A percentile compares a stretch with the other conserved stretches of the same genome.
Conservation (phyloP, 2,797 vertebrate genomes). For the Macroramphosus scolopax region DNA sequence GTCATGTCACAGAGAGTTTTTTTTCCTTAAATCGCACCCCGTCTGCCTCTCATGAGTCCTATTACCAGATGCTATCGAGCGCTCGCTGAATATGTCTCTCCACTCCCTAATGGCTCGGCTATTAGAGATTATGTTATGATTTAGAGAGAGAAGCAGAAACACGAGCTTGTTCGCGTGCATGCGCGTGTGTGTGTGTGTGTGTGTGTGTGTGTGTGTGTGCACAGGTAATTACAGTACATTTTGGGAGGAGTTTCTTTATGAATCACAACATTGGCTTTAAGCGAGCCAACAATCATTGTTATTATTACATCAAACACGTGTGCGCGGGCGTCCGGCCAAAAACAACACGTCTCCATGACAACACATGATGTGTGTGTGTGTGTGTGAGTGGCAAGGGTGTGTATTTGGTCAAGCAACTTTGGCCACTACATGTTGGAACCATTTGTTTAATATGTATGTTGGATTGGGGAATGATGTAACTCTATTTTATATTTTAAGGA, state of each 20-base stretch:
- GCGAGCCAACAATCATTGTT: constrained; percentile 29
- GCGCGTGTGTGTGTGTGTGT: constrained; percentile 15
- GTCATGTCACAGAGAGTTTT: constrained; percentile 46
- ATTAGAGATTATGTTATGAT: constrained; percentile 52
- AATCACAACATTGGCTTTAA: constrained; percentile 44
- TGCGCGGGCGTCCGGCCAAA: constrained; percentile 36
- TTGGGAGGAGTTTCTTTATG: constrained; percentile 37
- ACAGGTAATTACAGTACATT: constrained; percentile 38
- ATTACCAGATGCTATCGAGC: constrained; percentile 64
- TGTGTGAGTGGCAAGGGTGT: constrained; percentile 23
- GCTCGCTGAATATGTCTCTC: constrained; percentile 42
- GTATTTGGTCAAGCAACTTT: constrained; percentile 23
- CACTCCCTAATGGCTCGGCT: constrained; percentile 40
- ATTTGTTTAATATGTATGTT: constrained; percentile 41
- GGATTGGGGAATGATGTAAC: constrained; percentile 27
- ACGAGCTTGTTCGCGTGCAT: not conserved
- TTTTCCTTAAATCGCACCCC: constrained; percentile 16
- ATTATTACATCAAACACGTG: constrained; percentile 53
- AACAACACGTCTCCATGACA: constrained; percentile 41
- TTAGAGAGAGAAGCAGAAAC: constrained; percentile 32
- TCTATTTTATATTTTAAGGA: constrained; percentile 24
- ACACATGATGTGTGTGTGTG: constrained; percentile 17
- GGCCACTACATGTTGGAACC: constrained; percentile 28
- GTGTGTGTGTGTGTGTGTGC: constrained; percentile 16
- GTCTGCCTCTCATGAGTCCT: constrained; percentile 47